These are phyloP conservation scores for Escarpia spicata DNA, from an alignment of 2,888 invertebrate genomes.

Conservation along the genomic window DNA sequence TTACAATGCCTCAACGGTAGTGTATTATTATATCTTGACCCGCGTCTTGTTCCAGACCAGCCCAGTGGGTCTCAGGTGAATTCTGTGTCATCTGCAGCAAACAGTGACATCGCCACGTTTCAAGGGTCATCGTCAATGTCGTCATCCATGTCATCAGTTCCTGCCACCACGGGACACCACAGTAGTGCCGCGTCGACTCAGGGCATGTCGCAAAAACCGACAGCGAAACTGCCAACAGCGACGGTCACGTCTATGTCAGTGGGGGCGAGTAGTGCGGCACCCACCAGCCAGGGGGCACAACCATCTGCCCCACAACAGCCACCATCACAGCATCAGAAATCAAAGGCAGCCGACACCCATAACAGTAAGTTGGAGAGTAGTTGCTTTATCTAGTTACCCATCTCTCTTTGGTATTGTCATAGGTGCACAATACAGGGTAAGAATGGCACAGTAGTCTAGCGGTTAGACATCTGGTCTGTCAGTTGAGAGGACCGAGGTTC, in stretches of 20 bases:
- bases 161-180: neutral
- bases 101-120: neutral
- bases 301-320: neutral
- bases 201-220: neutral
- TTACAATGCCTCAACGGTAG: no score
- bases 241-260: neutral
- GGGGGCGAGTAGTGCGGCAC: neutral
- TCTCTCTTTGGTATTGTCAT: neutral
- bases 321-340: neutral
- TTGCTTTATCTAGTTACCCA: neutral
- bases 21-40: neutral
- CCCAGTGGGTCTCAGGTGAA: neutral
- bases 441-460: no score
- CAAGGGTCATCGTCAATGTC: neutral
- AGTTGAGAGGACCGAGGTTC: no score
- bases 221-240: neutral
- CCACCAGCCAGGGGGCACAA: neutral
- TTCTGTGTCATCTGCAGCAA: conserved; percentile 12
- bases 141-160: neutral
- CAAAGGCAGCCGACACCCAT: neutral
- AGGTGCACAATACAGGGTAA: no score
- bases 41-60: neutral
- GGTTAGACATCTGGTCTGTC: no score
- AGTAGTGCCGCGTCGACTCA: conserved; percentile 3
- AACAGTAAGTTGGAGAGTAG: neutral